phyloP scores from a whole-genome alignment of 2,113 vertebrate genomes.

The Porphyrio hochstetteri region DNA sequence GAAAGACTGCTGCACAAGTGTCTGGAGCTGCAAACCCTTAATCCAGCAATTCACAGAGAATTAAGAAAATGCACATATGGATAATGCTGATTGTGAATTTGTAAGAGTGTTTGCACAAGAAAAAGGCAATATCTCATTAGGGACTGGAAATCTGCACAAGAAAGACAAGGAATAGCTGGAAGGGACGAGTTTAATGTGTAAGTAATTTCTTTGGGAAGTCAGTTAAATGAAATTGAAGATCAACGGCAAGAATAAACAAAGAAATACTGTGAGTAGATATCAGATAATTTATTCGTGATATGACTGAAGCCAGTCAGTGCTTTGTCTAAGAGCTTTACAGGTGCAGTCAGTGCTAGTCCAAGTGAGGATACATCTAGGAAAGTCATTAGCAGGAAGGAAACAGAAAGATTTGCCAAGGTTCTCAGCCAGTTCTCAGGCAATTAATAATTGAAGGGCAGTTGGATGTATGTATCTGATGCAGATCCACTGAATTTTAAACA shows the following conservation, averaged over 20 bases:
- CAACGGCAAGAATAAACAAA: slow-evolving; percentile 13
- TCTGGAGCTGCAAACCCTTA: neutral
- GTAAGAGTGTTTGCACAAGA: slow-evolving; percentile 3
- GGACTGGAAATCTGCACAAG: neutral
- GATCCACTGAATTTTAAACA: neutral
- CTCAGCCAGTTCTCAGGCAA: neutral
- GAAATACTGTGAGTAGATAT: neutral
- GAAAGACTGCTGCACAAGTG: neutral
- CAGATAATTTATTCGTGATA: neutral
- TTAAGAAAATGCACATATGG: slow-evolving; percentile 38
- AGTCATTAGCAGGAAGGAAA: neutral
- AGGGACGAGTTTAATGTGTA: slow-evolving; percentile 15
- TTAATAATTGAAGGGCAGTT: neutral
- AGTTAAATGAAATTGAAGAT: slow-evolving; percentile 23
- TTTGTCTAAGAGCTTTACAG: neutral
- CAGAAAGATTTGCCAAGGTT: neutral
- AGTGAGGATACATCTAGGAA: neutral
- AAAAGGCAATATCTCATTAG: neutral
- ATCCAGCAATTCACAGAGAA: neutral
- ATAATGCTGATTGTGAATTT: neutral
- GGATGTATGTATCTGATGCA: neutral
- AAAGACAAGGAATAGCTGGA: slow-evolving; percentile 20
- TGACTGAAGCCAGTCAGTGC: neutral
- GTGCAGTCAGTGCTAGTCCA: neutral
- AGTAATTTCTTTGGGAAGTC: slow-evolving; percentile 11